These are phyloP conservation scores for Drosophila athabasca DNA, from an alignment of 1,140 invertebrate genomes.

Conservation along the genomic window DNA sequence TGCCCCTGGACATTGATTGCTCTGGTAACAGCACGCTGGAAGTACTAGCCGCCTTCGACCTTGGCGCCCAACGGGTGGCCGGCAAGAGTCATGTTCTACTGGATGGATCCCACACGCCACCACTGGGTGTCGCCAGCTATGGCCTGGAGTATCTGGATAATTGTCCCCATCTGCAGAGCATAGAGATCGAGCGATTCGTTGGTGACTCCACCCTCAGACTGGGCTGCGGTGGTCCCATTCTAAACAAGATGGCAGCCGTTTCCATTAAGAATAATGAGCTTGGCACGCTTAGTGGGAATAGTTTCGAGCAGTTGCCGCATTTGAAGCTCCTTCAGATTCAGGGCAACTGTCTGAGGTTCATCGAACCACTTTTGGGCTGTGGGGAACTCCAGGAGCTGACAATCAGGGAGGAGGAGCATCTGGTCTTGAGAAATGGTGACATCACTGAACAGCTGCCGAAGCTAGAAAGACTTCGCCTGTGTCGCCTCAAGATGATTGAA, in stretches of 20 bases:
- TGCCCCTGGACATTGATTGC: constrained; percentile 63
- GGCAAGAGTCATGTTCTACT: constrained; percentile 61
- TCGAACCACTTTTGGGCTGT: constrained; percentile 23
- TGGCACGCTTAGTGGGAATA: constrained; percentile 29
- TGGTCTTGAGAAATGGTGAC: constrained; percentile 7
- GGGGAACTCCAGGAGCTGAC: constrained; percentile 18
- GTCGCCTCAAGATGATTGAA: constrained; percentile 25
- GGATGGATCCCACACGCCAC: constrained; percentile 63
- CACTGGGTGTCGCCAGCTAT: constrained; percentile 54
- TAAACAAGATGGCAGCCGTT: constrained; percentile 23
- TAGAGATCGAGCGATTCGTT: constrained; percentile 59
- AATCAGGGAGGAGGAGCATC: constrained; percentile 34
- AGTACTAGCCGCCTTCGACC: constrained; percentile 27
- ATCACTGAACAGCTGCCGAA: constrained; percentile 12
- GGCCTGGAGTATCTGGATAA: constrained; percentile 73
- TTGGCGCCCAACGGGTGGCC: constrained; percentile 54
- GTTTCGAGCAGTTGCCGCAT: constrained; percentile 55
- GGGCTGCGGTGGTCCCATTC: constrained; percentile 20
- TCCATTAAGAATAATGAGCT: constrained; percentile 50
- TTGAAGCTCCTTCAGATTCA: constrained; percentile 38
- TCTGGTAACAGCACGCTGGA: constrained; percentile 7
- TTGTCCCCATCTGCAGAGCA: constrained; percentile 48
- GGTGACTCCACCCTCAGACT: constrained; percentile 37
- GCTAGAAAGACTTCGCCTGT: constrained; percentile 31
- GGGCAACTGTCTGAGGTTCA: constrained; percentile 37